phyloP scores from a whole-genome alignment of 1,140 invertebrate genomes.

The Brachionus sp. region DNA sequence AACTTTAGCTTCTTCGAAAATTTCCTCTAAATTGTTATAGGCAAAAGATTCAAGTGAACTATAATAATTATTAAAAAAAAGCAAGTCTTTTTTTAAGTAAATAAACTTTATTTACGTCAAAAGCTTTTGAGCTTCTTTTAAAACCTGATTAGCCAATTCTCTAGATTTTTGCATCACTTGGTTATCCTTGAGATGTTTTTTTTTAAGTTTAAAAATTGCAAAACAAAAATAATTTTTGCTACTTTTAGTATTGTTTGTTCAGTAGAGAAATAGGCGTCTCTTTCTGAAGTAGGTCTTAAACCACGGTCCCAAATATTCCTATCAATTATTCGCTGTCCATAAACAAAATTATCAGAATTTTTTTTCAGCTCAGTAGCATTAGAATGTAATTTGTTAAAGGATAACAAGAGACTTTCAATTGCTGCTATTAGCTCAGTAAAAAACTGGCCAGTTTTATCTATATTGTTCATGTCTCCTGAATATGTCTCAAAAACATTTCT shows the following conservation, averaged over 20 bases:
- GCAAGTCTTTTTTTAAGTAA: not conserved
- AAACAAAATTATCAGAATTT: not conserved
- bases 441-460: not conserved
- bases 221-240: too few species aligned
- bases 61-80: not conserved
- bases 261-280: not conserved
- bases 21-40: conserved; percentile 26
- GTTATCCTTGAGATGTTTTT: not conserved
- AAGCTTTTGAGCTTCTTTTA: not conserved
- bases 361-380: conserved; percentile 18
- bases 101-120: conserved; percentile 1
- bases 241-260: conserved; percentile 7
- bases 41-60: conserved; percentile 9
- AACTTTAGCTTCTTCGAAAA: conserved; percentile 39
- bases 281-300: conserved; percentile 12
- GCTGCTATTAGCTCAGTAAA: conserved; percentile 27
- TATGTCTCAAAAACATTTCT: conserved; percentile 18
- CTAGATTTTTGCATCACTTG: not conserved
- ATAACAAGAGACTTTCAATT: conserved; percentile 5
- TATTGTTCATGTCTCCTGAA: not conserved
- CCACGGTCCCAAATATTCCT: conserved; percentile 42
- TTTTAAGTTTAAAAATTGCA: not conserved
- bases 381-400: conserved; percentile 14
- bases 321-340: conserved; percentile 8
- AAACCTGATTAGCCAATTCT: not conserved